Base-by-base conservation (phyloP, 2,888 invertebrate genomes). In the Pachliopta kotzebuea region DNA sequence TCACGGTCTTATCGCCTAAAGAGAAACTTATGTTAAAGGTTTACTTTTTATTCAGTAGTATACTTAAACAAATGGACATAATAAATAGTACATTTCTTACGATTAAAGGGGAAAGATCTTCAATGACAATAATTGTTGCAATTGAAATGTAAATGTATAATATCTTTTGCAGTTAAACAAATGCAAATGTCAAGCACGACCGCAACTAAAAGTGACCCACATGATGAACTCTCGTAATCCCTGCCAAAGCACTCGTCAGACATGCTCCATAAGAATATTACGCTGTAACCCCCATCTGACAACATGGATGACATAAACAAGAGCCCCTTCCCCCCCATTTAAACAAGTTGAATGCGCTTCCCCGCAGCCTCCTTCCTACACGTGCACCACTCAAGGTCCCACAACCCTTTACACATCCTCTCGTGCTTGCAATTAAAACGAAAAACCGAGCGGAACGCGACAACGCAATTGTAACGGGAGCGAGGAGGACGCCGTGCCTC, bases 361-460 rank as follows among this genome's bases (percentile, higher is more conserved):
- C 83, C 80, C 76, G 73, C 80, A 77, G 76, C 77, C 73, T 65
- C 60, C 60, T 74, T 74, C 74, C 73, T 86, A 84, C 90, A 89
- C 90, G 89, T 89, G 90, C 84, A 84, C 82, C 86, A 89, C 90
- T 90, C 86, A 88, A 90, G 89, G 86, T 88, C 88, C 80, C 81
- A 76, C 88, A 87, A 87, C 88, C 88, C 89, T 86, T 86, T 89
- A 84, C 85, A 86, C 84, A 84, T 87, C 86, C 90, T 88, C 90
- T 89, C 83, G 80, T 78, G 83, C 83, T 84, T 82, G 90, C 90
- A 91, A 91, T 91, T 91, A 91, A 90, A 90, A 90, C 88, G 87
- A 87, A 90, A 90, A 88, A 85, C 84, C 73, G 80, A 85, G 76
- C 69, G 81, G 75, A 83, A 88, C 76, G 78, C 68, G 71, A 76